Conservation (phyloP, 2,113 vertebrate species). For the Atractosteus spatula region DNA sequence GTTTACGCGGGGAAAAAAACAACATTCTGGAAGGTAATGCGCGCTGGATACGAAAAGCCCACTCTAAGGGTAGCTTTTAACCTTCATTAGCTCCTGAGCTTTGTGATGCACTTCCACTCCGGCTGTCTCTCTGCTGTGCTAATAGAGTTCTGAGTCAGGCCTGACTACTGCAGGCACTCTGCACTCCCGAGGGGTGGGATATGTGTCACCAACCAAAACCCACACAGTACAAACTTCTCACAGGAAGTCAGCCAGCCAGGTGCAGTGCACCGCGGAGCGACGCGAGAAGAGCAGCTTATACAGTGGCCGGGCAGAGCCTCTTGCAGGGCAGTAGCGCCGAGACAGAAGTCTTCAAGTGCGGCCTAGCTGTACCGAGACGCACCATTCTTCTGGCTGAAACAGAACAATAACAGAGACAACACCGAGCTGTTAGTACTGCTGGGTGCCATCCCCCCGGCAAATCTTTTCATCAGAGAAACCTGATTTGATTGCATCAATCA, state of each 20-base stretch:
- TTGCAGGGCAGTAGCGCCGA: too few species aligned
- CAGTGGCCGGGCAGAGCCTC: too few species aligned
- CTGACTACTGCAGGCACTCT: conserved; percentile 6
- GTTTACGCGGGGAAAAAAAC: conserved; percentile 46
- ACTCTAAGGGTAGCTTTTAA: conserved; percentile 29
- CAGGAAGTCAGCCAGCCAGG: neutral
- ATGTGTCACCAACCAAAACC: conserved; percentile 32
- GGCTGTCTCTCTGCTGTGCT: conserved; percentile 22
- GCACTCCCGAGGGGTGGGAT: conserved; percentile 7
- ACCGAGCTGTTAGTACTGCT: too few species aligned
- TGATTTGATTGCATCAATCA: too few species aligned
- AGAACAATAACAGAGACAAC: too few species aligned
- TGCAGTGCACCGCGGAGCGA: neutral
- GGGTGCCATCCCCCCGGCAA: too few species aligned
- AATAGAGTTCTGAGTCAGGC: conserved; percentile 33
- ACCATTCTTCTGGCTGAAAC: too few species aligned
- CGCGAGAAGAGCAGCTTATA: neutral
- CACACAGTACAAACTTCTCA: conserved; percentile 21
- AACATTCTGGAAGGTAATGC: conserved; percentile 30
- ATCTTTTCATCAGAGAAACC: too few species aligned
- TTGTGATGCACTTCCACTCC: conserved; percentile 44
- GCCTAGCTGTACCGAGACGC: too few species aligned
- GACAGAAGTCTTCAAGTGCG: too few species aligned
- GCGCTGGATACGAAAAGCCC: conserved; percentile 40
- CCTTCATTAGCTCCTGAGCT: conserved; percentile 36